Percentiles rank a stretch among this genome's conserved stretches.
Conservation (phyloP, 2,797 vertebrate species). For the Eptatretus atami region DNA sequence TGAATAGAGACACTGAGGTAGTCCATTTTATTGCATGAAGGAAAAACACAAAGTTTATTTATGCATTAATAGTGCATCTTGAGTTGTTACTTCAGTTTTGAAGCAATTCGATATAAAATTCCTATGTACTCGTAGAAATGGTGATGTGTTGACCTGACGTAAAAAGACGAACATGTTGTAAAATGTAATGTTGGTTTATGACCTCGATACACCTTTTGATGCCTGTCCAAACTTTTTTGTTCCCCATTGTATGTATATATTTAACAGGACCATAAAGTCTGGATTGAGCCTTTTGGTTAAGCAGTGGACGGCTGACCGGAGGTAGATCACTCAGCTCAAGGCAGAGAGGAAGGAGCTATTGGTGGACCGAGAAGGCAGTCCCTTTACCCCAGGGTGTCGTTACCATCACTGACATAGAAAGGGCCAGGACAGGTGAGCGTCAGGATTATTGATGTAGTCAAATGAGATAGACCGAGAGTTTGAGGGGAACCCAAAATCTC, state of each 20-base stretch:
- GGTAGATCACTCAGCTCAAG: constrained; percentile 13
- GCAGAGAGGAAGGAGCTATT: constrained; percentile 50
- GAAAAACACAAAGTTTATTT: neutral
- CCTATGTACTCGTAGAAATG: too few relatives aligned
- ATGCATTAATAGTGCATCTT: neutral
- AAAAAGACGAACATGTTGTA: too few relatives aligned
- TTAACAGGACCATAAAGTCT: constrained; percentile 52
- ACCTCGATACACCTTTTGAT: too few relatives aligned
- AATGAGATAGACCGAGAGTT: too few relatives aligned
- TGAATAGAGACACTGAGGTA: neutral
- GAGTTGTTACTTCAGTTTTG: too few relatives aligned
- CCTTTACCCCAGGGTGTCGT: constrained; percentile 48
- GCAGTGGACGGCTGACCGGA: constrained; percentile 78
- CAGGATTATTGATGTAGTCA: neutral
- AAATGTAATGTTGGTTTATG: too few relatives aligned
- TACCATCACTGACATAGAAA: constrained; percentile 70
- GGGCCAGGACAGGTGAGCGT: constrained; percentile 65
- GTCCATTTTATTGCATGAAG: neutral
- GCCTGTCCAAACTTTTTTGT: too few relatives aligned
- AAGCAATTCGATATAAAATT: too few relatives aligned
- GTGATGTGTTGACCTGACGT: too few relatives aligned
- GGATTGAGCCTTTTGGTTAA: constrained; percentile 85
- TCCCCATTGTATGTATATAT: neutral
- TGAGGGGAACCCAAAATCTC: too few relatives aligned
- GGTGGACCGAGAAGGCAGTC: constrained; percentile 40